Percentiles rank a stretch among this genome's conserved stretches.
Conservation (phyloP, 2,888 invertebrate species). For the Thymelicus acteon region DNA sequence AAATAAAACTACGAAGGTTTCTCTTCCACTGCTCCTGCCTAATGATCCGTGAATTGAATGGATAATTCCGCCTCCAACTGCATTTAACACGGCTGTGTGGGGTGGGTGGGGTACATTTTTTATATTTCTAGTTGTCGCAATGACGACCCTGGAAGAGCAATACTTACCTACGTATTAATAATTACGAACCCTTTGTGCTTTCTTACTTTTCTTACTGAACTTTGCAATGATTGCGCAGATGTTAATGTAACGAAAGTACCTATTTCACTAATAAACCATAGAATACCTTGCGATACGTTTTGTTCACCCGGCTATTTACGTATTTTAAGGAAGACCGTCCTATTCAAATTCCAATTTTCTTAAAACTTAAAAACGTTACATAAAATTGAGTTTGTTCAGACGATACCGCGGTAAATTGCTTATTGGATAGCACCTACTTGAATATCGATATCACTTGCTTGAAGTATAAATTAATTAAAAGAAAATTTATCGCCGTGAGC, state of each 20-base stretch:
- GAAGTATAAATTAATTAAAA: background rate
- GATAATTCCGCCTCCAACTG: constrained; percentile 31
- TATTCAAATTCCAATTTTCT: constrained; percentile 2
- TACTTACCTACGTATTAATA: background rate
- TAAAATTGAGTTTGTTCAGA: background rate
- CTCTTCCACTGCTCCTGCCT: constrained; percentile 50
- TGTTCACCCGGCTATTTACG: background rate
- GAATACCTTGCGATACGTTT: too few species aligned
- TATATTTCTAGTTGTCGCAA: constrained; percentile 17
- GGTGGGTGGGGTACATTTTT: too few species aligned
- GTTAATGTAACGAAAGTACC: too few species aligned
- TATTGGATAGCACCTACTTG: background rate
- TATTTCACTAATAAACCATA: too few species aligned
- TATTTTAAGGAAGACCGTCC: background rate
- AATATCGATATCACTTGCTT: background rate
- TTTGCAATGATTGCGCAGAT: too few species aligned
- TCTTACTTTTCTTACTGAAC: too few species aligned
- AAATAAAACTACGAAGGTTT: background rate
- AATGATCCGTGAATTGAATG: constrained; percentile 53
- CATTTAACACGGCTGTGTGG: constrained; percentile 30
- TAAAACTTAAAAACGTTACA: too few species aligned
- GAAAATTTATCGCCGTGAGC: constrained; percentile 1
- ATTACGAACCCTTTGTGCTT: background rate
- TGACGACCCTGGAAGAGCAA: background rate
- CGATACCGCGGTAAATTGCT: background rate